Evolutionary conservation across 2,113 vertebrate species (phyloP).

Genomic region (Atherinomorus stipes): DNA sequence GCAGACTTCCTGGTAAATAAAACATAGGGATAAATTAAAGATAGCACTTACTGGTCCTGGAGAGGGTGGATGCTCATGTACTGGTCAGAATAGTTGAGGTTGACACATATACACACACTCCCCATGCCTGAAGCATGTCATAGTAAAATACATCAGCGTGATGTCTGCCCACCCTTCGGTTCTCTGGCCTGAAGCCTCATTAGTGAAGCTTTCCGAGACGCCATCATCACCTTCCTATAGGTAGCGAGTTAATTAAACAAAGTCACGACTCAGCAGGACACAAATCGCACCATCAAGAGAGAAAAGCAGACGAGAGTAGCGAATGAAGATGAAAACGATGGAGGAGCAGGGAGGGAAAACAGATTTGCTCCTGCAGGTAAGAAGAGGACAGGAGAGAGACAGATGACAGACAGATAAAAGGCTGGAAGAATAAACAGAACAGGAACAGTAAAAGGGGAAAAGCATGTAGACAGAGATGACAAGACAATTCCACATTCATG

Average conservation of each 20-base stretch:
- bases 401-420: too few relatives aligned
- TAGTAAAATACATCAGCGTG: conserved; percentile 32
- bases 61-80: not conserved
- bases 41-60: conserved; percentile 39
- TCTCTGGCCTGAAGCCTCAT: conserved; percentile 7
- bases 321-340: not conserved
- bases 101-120: not conserved
- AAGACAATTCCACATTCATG: conserved; percentile 51
- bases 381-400: too few relatives aligned
- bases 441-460: conserved; percentile 11
- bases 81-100: not conserved
- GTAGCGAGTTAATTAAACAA: conserved; percentile 24
- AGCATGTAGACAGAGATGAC: conserved; percentile 26
- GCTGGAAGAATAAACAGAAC: conserved; percentile 13
- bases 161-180: conserved; percentile 22
- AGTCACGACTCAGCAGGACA: conserved; percentile 43
- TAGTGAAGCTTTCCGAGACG: not conserved
- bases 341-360: not conserved
- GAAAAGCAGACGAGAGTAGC: not conserved
- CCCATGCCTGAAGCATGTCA: conserved; percentile 32
- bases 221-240: conserved; percentile 31
- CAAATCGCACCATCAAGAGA: conserved; percentile 17
- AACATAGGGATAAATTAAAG: conserved; percentile 73
- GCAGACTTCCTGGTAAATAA: conserved; percentile 64
- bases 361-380: too few relatives aligned